Conservation (phyloP, 2,797 vertebrate species). For the Mycteria americana region DNA sequence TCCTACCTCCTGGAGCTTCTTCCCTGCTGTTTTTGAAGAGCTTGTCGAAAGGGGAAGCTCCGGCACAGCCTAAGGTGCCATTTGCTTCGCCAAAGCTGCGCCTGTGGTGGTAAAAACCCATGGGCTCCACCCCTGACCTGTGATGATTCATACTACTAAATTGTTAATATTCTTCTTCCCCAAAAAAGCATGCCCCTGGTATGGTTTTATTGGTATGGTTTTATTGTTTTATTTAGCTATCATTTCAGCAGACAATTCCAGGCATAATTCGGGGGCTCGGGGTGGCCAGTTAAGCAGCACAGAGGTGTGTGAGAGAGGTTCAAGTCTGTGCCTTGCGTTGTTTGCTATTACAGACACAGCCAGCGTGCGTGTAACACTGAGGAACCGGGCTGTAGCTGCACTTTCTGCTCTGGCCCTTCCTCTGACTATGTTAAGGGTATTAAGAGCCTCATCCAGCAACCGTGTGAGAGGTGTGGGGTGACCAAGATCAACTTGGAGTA, state of each 20-base stretch:
- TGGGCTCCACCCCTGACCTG: background rate
- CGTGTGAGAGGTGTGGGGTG: background rate
- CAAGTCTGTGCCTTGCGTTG: background rate
- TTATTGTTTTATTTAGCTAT: background rate
- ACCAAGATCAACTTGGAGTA: background rate
- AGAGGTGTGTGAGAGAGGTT: background rate
- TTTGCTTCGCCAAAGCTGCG: background rate
- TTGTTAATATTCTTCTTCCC: background rate
- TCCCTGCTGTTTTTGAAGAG: background rate
- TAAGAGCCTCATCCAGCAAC: background rate
- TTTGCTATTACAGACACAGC: background rate
- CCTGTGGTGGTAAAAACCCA: background rate
- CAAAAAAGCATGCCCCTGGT: rapidly evolving
- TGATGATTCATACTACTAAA: background rate
- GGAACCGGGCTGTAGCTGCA: background rate
- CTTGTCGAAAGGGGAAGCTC: background rate
- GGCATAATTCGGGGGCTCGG: background rate
- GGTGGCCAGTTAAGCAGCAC: background rate
- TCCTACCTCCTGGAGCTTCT: background rate
- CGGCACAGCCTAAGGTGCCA: rapidly evolving
- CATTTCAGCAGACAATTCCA: background rate
- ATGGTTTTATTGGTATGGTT: background rate
- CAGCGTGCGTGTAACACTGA: background rate
- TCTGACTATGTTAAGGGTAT: background rate
- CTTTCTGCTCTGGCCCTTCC: background rate